Base-by-base conservation (phyloP, 2,888 invertebrate species). In the Nysson spinosus region DNA sequence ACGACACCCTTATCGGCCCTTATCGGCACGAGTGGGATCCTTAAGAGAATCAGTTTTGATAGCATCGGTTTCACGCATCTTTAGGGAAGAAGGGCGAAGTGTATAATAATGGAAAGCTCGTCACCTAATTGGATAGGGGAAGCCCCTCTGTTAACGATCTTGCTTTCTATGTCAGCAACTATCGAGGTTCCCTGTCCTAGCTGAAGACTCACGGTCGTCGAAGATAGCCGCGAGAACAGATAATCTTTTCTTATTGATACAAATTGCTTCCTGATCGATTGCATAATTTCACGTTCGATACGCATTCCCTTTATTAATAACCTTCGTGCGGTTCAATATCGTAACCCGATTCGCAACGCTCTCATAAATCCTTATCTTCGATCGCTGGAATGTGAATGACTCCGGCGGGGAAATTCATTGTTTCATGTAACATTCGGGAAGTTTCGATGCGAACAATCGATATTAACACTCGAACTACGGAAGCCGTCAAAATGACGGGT, bases 91-190 rank as follows among this genome's bases (percentile, higher is more conserved):
- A 44, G 47, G 37, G 34, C 30, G 35, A 19, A 6, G 7, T 5
- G 16, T 39, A 46, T 61, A 58, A 61, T 66, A 66, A 62, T 65
- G 50, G 47, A 66, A 80, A 82, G 73, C 78, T 77, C 65, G 68
- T 55, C 51, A 56, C 46, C 58, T 85, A 85, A 85, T 85, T 84
- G 85, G 83, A 85, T 85, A 72, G 75, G 66, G 70, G 85, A 85
- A 85, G 84, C 85, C 85, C 71, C 65, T 65, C 54, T 55, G 66
- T 51, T 60, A 69, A 64, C 74, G 72, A 79, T 78, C 75, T n/a
- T 78, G 77, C 70, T 81, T 82, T 81, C 79, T 78, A 75, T 83
- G 83, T 82, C 82, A 82, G 79, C 77, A 77, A 69, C 72, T 66
- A 54, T 24, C 39, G 24, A 57, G 42, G 47, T 50, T 54, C 28